Conservation (phyloP, 2,797 vertebrate species). For the Pangasius mekongensis region DNA sequence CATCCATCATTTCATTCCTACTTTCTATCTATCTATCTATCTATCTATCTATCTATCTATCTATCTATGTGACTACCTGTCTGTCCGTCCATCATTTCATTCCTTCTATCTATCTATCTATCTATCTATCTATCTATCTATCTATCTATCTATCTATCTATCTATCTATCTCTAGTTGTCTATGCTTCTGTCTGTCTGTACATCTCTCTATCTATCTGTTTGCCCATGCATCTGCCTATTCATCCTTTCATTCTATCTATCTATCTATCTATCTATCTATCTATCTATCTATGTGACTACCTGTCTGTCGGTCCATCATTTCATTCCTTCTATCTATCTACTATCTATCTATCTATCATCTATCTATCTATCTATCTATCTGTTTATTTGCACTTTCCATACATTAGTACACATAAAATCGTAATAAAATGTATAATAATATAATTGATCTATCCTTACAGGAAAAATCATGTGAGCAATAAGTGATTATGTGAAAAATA, state of each 20-base stretch:
- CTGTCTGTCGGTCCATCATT: too few species aligned
- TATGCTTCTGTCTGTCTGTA: neutral
- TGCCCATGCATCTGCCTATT: too few species aligned
- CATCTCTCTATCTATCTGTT: neutral
- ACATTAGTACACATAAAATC: neutral
- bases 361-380: neutral
- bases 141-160: neutral
- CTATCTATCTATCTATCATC: too few species aligned
- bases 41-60: neutral
- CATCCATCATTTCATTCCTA: neutral
- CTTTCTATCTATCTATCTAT: neutral
- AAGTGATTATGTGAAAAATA: neutral
- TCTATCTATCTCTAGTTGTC: too few species aligned
- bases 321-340: neutral
- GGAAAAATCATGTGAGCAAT: neutral
- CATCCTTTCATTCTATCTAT: neutral
- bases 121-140: neutral
- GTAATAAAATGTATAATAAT: neutral
- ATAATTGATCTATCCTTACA: neutral
- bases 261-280: too few species aligned
- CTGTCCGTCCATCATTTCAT: neutral
- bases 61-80: neutral
- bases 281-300: too few species aligned
- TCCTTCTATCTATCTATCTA: neutral
- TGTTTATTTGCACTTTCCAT: neutral